Evolutionary conservation across 2,113 vertebrate genomes (phyloP).

Genomic region (Hystrix brachyura): DNA sequence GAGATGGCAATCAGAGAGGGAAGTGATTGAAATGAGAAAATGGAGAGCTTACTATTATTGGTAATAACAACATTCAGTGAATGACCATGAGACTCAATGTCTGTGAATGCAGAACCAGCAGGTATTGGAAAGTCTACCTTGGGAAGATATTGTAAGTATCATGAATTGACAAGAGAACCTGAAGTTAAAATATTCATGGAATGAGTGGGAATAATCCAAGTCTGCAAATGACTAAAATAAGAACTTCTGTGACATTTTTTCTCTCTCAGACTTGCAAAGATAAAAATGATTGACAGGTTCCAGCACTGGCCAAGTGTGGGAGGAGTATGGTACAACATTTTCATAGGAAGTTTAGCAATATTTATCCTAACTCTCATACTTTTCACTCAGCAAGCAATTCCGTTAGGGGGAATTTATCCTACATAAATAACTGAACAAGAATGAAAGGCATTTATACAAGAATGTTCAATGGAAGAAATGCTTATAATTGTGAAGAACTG

Average conservation of each 20-base stretch:
- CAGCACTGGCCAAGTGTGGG: slow-evolving; percentile 52
- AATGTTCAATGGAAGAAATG: slow-evolving; percentile 9
- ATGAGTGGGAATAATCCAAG: not conserved
- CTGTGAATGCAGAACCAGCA: not conserved
- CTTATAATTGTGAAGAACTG: not conserved
- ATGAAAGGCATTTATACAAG: slow-evolving; percentile 40
- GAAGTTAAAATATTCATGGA: slow-evolving; percentile 30
- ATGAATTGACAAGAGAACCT: slow-evolving; percentile 27
- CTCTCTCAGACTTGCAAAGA: slow-evolving; percentile 65
- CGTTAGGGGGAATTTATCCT: slow-evolving; percentile 26
- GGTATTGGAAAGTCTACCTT: not conserved
- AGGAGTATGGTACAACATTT: slow-evolving; percentile 64
- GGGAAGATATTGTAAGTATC: not conserved
- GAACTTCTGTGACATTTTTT: slow-evolving; percentile 43
- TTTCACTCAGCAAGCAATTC: slow-evolving; percentile 32
- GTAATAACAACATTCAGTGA: not conserved
- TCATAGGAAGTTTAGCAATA: slow-evolving; percentile 59
- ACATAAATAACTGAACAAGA: slow-evolving; percentile 47
- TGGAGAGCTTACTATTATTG: not conserved
- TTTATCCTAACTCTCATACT: slow-evolving; percentile 61
- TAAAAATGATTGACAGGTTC: slow-evolving; percentile 67
- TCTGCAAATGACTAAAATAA: slow-evolving; percentile 56
- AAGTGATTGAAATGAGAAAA: not conserved
- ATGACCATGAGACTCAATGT: not conserved
- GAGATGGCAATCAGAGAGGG: not conserved